phyloP scores from a whole-genome alignment of 2,113 vertebrate species.

The Lichenostomus cassidix region DNA sequence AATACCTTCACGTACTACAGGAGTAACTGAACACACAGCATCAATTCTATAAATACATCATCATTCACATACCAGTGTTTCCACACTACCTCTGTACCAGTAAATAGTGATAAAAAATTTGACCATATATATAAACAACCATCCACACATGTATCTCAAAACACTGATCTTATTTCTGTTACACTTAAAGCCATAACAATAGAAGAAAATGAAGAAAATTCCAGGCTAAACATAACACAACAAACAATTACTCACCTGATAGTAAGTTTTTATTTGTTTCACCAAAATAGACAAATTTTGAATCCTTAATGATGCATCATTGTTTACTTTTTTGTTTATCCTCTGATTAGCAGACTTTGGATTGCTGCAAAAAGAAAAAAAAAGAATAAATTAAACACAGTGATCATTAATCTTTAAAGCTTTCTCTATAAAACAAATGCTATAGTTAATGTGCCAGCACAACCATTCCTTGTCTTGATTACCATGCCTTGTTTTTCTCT shows the following conservation, averaged over 20 bases:
- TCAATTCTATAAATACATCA: neutral
- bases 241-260: constrained; percentile 84
- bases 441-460: neutral
- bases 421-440: neutral
- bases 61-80: neutral
- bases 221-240: neutral
- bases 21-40: neutral
- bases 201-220: neutral
- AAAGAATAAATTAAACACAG: neutral
- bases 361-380: constrained; percentile 78
- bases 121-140: neutral
- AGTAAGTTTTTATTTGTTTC: constrained; percentile 92
- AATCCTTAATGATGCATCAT: constrained; percentile 89
- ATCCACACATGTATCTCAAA: neutral
- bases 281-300: constrained; percentile 94
- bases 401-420: neutral
- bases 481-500: neutral
- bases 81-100: neutral
- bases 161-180: neutral
- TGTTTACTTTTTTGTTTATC: constrained; percentile 96
- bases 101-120: neutral
- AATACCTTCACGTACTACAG: neutral
- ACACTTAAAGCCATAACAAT: neutral
- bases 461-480: neutral
- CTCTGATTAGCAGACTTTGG: constrained; percentile 89